These are phyloP conservation scores for Sycophila texana DNA, from an alignment of 2,888 invertebrate genomes.

Conservation along the genomic window DNA sequence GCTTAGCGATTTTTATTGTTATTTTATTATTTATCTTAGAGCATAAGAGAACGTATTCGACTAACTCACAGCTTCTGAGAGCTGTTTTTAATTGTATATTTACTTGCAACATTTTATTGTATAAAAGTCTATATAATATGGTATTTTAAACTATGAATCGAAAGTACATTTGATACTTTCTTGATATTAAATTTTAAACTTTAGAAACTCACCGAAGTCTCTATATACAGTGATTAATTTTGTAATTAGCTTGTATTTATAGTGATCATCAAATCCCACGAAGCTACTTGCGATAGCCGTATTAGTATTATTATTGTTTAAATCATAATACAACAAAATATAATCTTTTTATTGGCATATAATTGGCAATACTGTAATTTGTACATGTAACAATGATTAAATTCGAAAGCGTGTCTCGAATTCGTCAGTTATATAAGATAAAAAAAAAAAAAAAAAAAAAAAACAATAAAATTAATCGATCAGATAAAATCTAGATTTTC, in stretches of 20 bases:
- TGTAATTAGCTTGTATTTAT: conserved; percentile 75
- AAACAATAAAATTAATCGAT: conserved; percentile 60
- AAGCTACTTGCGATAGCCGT: conserved; percentile 60
- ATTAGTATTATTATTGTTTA: conserved; percentile 68
- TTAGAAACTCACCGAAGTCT: conserved; percentile 57
- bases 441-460: conserved; percentile 59
- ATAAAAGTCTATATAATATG: conserved; percentile 46
- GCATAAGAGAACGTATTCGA: conserved; percentile 40
- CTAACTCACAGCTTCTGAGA: conserved; percentile 33
- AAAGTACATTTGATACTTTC: conserved; percentile 41
- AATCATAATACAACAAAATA: conserved; percentile 70
- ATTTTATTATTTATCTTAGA: conserved; percentile 52
- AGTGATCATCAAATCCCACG: conserved; percentile 57
- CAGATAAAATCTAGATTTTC: conserved; percentile 49
- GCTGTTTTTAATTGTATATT: conserved; percentile 53
- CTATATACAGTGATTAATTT: conserved; percentile 67
- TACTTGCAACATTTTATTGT: conserved; percentile 51
- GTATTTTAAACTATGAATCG: conserved; percentile 39
- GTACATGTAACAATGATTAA: conserved; percentile 57
- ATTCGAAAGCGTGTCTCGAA: conserved; percentile 59
- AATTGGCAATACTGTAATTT: conserved; percentile 62
- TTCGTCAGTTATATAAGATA: conserved; percentile 58
- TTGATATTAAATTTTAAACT: conserved; percentile 24
- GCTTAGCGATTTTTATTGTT: conserved; percentile 52
- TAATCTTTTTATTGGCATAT: conserved; percentile 66